Evolutionary conservation across 2,797 vertebrate species (phyloP).

Genomic region (Argya squamiceps): DNA sequence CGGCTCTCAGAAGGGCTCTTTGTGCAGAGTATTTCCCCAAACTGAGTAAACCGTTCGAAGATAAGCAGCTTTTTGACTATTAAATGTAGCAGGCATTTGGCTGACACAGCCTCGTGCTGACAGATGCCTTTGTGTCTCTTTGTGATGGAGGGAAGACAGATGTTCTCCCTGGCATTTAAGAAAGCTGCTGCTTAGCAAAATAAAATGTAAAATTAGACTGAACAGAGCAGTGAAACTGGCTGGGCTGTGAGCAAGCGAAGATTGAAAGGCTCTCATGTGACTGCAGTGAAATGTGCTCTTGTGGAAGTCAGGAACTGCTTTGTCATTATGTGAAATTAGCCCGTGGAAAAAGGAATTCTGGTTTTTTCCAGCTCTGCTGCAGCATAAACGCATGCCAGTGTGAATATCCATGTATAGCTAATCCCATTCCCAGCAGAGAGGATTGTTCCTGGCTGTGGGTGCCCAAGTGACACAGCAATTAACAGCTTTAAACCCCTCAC

Average conservation of each 20-base stretch:
- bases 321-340: neutral
- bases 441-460: neutral
- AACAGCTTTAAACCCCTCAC: neutral
- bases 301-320: neutral
- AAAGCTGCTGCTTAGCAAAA: slow-evolving; percentile 19
- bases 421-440: neutral
- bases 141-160: slow-evolving; percentile 34
- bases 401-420: neutral
- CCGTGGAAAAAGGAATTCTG: neutral
- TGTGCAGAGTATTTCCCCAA: neutral
- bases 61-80: slow-evolving; percentile 13
- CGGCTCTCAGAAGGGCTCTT: neutral
- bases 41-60: neutral
- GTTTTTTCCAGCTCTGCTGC: neutral
- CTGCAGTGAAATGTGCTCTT: neutral
- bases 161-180: slow-evolving; percentile 23
- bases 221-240: neutral
- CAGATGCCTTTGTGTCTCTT: slow-evolving; percentile 2
- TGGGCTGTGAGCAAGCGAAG: neutral
- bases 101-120: neutral
- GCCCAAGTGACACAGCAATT: neutral
- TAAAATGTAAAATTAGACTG: neutral
- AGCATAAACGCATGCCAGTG: neutral
- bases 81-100: neutral
- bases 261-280: neutral